Percentiles rank a stretch among this genome's conserved stretches.
These are phyloP conservation scores for Parascotia fuliginaria DNA, from an alignment of 2,888 invertebrate genomes.

Conservation along the genomic window DNA sequence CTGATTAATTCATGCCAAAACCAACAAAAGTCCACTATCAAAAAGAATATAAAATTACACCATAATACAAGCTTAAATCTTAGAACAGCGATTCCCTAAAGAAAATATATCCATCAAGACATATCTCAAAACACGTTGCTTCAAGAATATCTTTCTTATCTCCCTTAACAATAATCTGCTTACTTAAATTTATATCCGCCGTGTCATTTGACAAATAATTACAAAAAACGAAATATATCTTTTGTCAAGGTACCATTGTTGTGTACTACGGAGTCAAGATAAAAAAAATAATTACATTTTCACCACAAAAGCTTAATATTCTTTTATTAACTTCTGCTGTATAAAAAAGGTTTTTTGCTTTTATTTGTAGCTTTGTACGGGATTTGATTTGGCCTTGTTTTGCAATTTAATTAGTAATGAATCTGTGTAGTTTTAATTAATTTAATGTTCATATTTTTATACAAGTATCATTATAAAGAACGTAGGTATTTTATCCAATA, in stretches of 20 bases:
- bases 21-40: too few species aligned
- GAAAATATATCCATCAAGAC: neutral
- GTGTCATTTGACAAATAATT: conserved; percentile 31
- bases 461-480: too few species aligned
- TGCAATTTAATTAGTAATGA: conserved; percentile 27
- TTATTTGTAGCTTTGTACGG: conserved; percentile 12
- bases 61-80: neutral
- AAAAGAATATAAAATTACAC: too few species aligned
- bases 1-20: too few species aligned
- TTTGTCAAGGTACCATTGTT: conserved; percentile 20
- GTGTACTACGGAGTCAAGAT: conserved; percentile 11
- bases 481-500: too few species aligned
- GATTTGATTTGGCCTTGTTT: conserved; percentile 27
- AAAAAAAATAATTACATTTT: conserved; percentile 42
- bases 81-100: neutral
- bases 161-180: conserved; percentile 14
- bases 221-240: conserved; percentile 22
- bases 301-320: conserved; percentile 35
- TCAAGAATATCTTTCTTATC: neutral
- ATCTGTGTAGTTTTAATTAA: too few species aligned
- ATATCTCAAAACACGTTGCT: neutral
- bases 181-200: conserved; percentile 22
- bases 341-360: conserved; percentile 20
- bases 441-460: too few species aligned
- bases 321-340: conserved; percentile 32